Conservation (phyloP, 2,113 vertebrate species). For the Gulo gulo region DNA sequence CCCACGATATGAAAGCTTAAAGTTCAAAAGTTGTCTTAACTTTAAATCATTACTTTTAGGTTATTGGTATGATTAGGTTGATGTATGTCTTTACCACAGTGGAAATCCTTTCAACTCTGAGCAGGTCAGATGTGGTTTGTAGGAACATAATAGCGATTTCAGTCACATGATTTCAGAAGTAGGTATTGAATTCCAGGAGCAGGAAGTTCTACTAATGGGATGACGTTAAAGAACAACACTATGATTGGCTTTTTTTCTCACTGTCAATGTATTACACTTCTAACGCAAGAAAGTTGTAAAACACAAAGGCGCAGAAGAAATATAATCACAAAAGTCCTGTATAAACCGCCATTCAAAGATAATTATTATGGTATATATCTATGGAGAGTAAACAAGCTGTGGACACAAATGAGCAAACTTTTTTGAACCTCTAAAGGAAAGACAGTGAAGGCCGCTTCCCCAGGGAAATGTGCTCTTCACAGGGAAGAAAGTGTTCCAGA, state of each 20-base stretch:
- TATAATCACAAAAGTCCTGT: background rate
- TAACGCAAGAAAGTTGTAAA: background rate
- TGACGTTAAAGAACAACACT: background rate
- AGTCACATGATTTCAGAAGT: background rate
- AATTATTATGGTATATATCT: background rate
- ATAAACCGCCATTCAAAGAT: background rate
- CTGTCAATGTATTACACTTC: background rate
- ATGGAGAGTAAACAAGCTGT: background rate
- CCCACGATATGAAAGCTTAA: background rate
- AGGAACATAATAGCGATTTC: background rate
- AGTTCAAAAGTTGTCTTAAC: conserved; percentile 17
- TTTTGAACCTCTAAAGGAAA: background rate
- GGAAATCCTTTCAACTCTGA: background rate
- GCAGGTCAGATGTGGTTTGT: background rate
- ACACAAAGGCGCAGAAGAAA: background rate
- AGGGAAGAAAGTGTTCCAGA: background rate
- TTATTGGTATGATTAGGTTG: background rate
- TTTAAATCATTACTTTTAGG: background rate
- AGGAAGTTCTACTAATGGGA: background rate
- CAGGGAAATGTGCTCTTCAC: background rate
- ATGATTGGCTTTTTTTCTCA: background rate
- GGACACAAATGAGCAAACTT: background rate
- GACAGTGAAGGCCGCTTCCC: background rate
- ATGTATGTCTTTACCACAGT: background rate
- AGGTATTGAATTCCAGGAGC: background rate